These are phyloP conservation scores for Cyanoderma ruficeps DNA, from an alignment of 2,113 vertebrate species.

Conservation along the genomic window DNA sequence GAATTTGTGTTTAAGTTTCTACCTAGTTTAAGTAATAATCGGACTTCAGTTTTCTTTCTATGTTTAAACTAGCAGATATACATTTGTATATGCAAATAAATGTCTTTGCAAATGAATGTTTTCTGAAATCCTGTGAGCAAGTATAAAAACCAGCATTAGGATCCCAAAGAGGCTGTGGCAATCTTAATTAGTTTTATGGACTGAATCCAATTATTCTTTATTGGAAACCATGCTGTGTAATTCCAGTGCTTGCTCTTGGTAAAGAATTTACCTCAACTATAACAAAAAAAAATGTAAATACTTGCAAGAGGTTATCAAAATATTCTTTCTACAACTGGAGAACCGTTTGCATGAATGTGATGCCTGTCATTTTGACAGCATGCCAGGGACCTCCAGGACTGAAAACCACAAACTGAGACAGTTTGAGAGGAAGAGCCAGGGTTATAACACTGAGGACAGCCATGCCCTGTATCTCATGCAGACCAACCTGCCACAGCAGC, in stretches of 20 bases:
- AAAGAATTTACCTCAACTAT: neutral
- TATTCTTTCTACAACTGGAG: neutral
- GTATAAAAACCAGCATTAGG: neutral
- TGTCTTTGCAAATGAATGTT: neutral
- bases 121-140: neutral
- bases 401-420: neutral
- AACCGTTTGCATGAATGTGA: neutral
- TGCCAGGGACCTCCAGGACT: neutral
- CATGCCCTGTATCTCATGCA: too few relatives aligned
- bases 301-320: slow-evolving; percentile 8
- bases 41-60: neutral
- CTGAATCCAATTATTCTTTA: neutral
- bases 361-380: neutral
- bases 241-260: neutral
- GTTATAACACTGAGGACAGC: neutral
- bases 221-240: slow-evolving; percentile 2
- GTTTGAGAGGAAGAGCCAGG: neutral
- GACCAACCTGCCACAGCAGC: fast-evolving
- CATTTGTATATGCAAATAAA: neutral
- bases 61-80: slow-evolving; percentile 7
- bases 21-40: neutral
- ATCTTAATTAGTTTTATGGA: slow-evolving; percentile 40
- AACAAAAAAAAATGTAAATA: neutral
- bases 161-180: slow-evolving; percentile 27
- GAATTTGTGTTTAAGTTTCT: neutral